Conservation (phyloP, 2,797 vertebrate species). For the Leontopithecus rosalia region DNA sequence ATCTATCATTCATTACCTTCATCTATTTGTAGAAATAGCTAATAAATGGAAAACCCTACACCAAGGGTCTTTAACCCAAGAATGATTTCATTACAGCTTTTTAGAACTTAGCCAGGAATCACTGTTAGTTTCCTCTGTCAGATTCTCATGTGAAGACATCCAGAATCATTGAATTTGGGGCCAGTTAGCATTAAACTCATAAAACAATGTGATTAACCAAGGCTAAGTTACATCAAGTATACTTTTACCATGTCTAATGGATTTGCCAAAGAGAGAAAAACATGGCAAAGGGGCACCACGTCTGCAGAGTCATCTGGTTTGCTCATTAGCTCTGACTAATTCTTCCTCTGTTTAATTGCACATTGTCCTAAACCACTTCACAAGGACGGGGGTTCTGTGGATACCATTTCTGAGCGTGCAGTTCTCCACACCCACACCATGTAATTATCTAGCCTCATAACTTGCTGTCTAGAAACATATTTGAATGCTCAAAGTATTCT, state of each 20-base stretch:
- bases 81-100: not conserved
- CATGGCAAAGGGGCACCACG: constrained; percentile 61
- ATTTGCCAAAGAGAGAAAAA: not conserved
- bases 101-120: not conserved
- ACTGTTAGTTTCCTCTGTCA: not conserved
- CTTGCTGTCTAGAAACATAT: constrained; percentile 69
- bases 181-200: not conserved
- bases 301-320: constrained; percentile 69
- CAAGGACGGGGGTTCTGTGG: constrained; percentile 62
- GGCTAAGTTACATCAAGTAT: rapidly evolving
- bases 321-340: constrained; percentile 76
- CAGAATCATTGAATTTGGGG: not conserved
- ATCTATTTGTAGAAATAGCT: not conserved
- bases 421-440: constrained; percentile 65
- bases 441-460: constrained; percentile 67
- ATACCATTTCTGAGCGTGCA: constrained; percentile 50
- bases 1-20: not conserved
- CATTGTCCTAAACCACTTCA: constrained; percentile 74
- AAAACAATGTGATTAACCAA: not conserved
- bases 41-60: not conserved
- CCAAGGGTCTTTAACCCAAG: not conserved
- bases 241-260: not conserved
- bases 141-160: not conserved
- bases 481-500: constrained; percentile 26
- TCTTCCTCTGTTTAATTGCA: constrained; percentile 81